Base-by-base conservation (phyloP, 2,888 invertebrate genomes). In the Drosophila anceps region DNA sequence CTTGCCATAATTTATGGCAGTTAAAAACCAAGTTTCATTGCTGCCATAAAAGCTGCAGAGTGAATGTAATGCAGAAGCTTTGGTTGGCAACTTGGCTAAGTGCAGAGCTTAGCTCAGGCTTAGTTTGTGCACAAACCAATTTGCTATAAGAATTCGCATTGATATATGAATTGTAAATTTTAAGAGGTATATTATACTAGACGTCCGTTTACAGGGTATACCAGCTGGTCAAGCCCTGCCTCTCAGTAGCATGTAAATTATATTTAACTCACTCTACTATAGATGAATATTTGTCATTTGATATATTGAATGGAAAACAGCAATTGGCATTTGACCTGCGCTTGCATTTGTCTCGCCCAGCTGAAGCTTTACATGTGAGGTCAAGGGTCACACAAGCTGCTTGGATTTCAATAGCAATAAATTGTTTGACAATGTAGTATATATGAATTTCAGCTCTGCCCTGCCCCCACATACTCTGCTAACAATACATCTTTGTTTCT, bases 361-460 rank as follows among this genome's bases (percentile, higher is more conserved):
- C 29, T 24, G 15, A 24, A 48, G 24, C 24, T 15, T 20, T n/a
- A 7, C 55, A 64, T 41, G 8, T 13, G n/a, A 44, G 58, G 54
- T 76, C 67, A 75, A 48, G 41, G 67, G 57, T 55, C 65, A 55
- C 43, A 37, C 65, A 37, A 59, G 64, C 58, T 58, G 57, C 73
- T 72, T 37, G 53, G 55, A 72, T 65, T 60, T 65, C 72, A 71
- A 62, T 63, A 53, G 76, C 71, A 71, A 71, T 82, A 75, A 63
- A 68, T 63, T 74, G n/a, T 57, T 27, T 51, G 51, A 57, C 39
- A 53, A 50, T 63, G 35, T 50, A 41, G 35, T 50, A 20, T 20
- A 54, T 39, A 39, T 39, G 39, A 54, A 54, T 39, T n/a, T 39
- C 12, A 8, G 5, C 33, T 4, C n/a, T 29, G 9, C 13, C 20